phyloP scores from a whole-genome alignment of 2,888 invertebrate species.

The Andrena fulva region DNA sequence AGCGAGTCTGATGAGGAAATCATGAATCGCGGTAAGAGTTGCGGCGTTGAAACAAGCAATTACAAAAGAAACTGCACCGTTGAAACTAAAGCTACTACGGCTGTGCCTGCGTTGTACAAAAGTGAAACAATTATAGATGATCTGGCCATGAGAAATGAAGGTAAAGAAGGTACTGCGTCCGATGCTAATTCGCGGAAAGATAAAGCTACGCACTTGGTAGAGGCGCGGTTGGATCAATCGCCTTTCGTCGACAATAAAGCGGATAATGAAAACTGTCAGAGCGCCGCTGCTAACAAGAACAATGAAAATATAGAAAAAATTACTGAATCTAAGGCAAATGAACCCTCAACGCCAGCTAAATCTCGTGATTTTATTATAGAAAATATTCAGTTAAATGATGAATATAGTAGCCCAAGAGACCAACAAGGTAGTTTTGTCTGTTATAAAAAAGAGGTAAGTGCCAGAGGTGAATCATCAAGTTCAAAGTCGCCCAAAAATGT shows the following conservation, averaged over 20 bases:
- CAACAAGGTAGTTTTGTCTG: background rate
- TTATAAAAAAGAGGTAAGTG: background rate
- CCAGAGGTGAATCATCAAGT: background rate
- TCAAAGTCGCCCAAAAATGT: conserved; percentile 3
- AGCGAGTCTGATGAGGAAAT: conserved; percentile 49
- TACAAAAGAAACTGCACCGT: background rate
- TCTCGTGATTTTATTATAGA: background rate
- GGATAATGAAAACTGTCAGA: background rate
- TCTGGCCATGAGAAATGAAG: background rate
- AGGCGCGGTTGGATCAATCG: background rate
- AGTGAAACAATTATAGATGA: conserved; percentile 1
- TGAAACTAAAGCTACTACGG: background rate
- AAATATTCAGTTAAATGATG: background rate
- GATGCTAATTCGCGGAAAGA: background rate
- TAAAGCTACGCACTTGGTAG: background rate
- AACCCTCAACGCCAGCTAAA: background rate
- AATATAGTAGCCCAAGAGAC: background rate
- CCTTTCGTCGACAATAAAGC: background rate
- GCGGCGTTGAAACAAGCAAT: background rate
- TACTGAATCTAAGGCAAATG: background rate
- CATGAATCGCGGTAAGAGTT: conserved; percentile 1
- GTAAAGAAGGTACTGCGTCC: background rate
- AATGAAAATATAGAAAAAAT: background rate
- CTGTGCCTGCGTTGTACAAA: background rate
- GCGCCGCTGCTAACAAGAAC: background rate